These are phyloP conservation scores for Aphis craccivora DNA, from an alignment of 1,140 invertebrate species.

Conservation along the genomic window DNA sequence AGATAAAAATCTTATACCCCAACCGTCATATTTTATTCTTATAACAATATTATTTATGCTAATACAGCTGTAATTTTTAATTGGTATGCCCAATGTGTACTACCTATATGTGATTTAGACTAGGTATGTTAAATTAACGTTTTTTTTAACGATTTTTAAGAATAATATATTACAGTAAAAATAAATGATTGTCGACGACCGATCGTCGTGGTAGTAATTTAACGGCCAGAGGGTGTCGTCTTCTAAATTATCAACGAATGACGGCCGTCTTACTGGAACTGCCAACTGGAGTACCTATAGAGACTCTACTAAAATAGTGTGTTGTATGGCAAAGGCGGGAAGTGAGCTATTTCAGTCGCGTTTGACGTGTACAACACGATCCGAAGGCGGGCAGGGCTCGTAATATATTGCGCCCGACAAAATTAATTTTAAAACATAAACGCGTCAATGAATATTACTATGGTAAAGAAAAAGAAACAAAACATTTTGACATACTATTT, in stretches of 20 bases:
- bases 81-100: not conserved
- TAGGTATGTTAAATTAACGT: no score
- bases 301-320: not conserved
- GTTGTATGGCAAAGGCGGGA: not conserved
- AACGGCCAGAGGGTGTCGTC: no score
- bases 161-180: no score
- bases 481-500: not conserved
- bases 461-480: not conserved
- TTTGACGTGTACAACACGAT: not conserved
- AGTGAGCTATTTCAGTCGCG: not conserved
- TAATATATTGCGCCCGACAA: not conserved
- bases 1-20: not conserved
- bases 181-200: no score
- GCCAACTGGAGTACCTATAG: not conserved
- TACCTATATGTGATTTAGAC: not conserved
- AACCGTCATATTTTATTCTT: not conserved
- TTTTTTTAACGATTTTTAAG: no score
- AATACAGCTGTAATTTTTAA: not conserved
- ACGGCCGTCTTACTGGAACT: not conserved
- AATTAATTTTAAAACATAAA: not conserved
- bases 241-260: not conserved
- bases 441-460: not conserved
- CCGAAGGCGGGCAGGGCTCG: not conserved
- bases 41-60: not conserved
- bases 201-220: no score